Evolutionary conservation across 2,113 vertebrate genomes (phyloP), one percentile per base, ranked within the genome.

Genomic region (Ondatra zibethicus): DNA sequence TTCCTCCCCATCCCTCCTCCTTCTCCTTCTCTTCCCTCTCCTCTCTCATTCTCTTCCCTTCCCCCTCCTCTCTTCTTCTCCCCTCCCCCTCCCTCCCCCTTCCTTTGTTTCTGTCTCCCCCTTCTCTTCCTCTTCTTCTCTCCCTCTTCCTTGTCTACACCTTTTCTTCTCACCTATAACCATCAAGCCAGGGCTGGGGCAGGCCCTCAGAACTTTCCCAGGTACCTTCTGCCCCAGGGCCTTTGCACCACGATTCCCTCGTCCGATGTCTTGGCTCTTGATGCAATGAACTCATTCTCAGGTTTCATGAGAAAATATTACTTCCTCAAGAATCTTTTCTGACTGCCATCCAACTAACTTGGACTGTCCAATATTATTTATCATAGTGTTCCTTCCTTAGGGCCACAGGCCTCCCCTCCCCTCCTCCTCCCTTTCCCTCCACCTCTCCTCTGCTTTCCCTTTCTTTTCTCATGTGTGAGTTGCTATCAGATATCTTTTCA

Each of bases 201-300:
- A 61, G 27, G 27, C 36, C n/a, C 13, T 61, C 36, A 82, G 36
- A 42, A 82, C 8, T 29, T 42, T 42, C 3, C 27, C n/a, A 10
- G 25, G 58, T 45, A 31, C 58, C n/a, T 10, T 17, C 58, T 31
- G 27, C 23, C 7, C 14, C 58, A 85, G 81, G 31, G 81, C 39
- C 58, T 85, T 65, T 45, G 39, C n/a, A 52, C 19, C 9, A 4
- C 0, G 17, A 29, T 5, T 80, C 31, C 77, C 33, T 31, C 1
- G 4, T 45, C 58, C 55, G 27, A 12, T n/a, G 55, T 7, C 13
- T 58, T 84, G 81, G n/a, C 14, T 65, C n/a, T 65, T 85, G 58
- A 65, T 85, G 39, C 58, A 29, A 31, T 84, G n/a, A 58, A 63
- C 81, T 84, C 81, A 84, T n/a, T 63, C 55, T 84, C n/a, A 63